A percentile compares a stretch with the other conserved stretches of the same genome.
Conservation (phyloP, 1,140 invertebrate genomes). For the Drosophila ohnishii region DNA sequence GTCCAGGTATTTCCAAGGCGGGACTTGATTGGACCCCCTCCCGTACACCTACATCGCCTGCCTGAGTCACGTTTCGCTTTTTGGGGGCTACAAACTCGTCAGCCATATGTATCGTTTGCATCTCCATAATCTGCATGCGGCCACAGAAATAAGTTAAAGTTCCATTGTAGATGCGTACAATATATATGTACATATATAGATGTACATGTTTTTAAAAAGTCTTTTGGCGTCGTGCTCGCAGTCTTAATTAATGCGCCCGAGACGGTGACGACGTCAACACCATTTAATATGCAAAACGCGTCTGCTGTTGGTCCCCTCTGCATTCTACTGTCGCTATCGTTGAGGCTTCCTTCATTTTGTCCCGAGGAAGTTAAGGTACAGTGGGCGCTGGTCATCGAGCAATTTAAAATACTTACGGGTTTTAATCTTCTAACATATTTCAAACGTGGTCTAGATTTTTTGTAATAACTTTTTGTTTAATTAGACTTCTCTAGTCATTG, state of each 20-base stretch:
- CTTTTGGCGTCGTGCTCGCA: slow-evolving; percentile 37
- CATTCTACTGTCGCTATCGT: slow-evolving; percentile 31
- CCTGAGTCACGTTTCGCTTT: slow-evolving; percentile 69
- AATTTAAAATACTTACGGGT: neutral
- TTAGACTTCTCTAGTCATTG: neutral
- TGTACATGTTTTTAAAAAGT: slow-evolving; percentile 25
- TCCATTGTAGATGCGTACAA: slow-evolving; percentile 56
- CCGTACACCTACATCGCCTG: neutral
- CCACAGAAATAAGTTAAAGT: slow-evolving; percentile 61
- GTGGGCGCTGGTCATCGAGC: neutral
- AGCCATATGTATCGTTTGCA: slow-evolving; percentile 47
- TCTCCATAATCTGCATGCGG: slow-evolving; percentile 53
- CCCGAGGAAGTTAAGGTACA: slow-evolving; percentile 2
- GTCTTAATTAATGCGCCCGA: slow-evolving; percentile 71
- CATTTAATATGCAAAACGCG: slow-evolving; percentile 69
- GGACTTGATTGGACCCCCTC: slow-evolving; percentile 29
- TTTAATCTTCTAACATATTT: neutral
- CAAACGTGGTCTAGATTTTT: no score
- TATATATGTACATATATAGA: slow-evolving; percentile 13
- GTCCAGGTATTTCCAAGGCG: slow-evolving; percentile 53
- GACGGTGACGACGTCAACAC: slow-evolving; percentile 41
- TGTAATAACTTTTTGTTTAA: no score
- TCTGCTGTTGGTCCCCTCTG: slow-evolving; percentile 43
- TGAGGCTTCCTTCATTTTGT: slow-evolving; percentile 6
- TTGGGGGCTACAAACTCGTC: slow-evolving; percentile 55